phyloP scores from a whole-genome alignment of 2,888 invertebrate genomes.

The Ommatoiulus sabulosus region DNA sequence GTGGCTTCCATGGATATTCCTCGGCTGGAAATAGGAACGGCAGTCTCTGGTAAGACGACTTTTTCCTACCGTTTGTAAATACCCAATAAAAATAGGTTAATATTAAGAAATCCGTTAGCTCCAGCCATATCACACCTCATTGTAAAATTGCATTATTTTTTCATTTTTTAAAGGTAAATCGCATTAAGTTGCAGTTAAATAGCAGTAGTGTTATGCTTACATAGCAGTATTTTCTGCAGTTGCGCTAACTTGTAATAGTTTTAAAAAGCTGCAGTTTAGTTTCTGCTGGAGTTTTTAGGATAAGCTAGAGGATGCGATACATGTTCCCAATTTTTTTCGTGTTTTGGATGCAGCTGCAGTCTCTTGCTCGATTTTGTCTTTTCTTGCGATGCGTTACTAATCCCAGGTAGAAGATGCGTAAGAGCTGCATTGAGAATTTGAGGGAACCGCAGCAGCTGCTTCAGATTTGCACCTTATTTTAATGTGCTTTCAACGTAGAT shows the following conservation, averaged over 20 bases:
- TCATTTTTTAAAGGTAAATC: too few species aligned
- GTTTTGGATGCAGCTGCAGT: background rate
- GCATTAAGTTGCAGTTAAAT: too few species aligned
- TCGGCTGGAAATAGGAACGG: background rate
- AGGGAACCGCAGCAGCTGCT: background rate
- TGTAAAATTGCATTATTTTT: too few species aligned
- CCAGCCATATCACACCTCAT: too few species aligned
- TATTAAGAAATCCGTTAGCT: too few species aligned
- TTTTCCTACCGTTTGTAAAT: background rate
- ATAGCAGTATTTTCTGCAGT: too few species aligned
- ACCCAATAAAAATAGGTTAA: background rate
- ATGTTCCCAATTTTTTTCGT: background rate
- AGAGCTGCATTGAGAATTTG: background rate
- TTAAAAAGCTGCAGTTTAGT: background rate
- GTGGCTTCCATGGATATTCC: conserved; percentile 47
- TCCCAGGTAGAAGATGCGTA: background rate
- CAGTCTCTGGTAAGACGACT: background rate
- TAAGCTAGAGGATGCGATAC: background rate
- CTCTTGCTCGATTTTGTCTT: background rate
- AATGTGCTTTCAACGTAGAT: conserved; percentile 7
- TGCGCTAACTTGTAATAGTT: too few species aligned
- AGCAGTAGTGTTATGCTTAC: too few species aligned
- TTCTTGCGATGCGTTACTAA: background rate
- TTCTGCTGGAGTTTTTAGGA: background rate
- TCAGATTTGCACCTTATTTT: background rate